Evolutionary conservation across 2,888 invertebrate species (phyloP), one percentile per base, ranked within the genome.

Genomic region (Meghimatium bilineatum): DNA sequence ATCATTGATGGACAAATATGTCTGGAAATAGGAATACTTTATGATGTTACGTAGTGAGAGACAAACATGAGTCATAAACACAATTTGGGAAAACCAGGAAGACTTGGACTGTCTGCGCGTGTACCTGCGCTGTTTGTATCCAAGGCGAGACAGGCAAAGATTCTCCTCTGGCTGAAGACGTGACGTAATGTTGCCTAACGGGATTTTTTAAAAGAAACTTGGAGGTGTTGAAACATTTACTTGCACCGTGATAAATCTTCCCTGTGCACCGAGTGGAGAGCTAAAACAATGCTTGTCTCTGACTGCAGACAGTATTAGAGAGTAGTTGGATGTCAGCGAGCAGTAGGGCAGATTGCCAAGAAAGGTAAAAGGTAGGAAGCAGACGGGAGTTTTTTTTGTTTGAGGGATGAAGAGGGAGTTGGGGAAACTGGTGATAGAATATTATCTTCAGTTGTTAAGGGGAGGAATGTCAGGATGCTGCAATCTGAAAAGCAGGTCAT

Each of bases 61-160:
- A 36, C 20, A 5, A 49, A 49, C 49, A 49, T 74, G 76, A 52
- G 26, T 76, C 76, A 76, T 36, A 12, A 6, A 56, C 44, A 44
- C 1, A 77, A 26, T 32, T 34, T 77, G 76, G 76, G 60, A 77
- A 78, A 66, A 78, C 78, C 66, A 63, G 78, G 67, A n/a, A 67
- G 74, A 32, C 0, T 29, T 60, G 23, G 26, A 23, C 38, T 14
- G 17, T 34, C 49, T 32, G 23, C 60, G 12, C 49, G 20, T 20
- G 14, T 74, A 52, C 52, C 44, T 52, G 49, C 29, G 74, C 44
- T 14, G 26, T 1, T 26, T 10, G 44, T 12, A 52, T 20, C n/a
- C 2, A n/a, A 8, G 74, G 36, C 49, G 32, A 74, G 52, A 20
- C 52, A 17, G 29, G 5, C 44, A 32, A 74, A 20, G 23, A 20